A percentile compares a stretch with the other conserved stretches of the same genome.
Evolutionary conservation across 2,888 invertebrate species (phyloP).

Genomic region (Drosophila nigricruria): DNA sequence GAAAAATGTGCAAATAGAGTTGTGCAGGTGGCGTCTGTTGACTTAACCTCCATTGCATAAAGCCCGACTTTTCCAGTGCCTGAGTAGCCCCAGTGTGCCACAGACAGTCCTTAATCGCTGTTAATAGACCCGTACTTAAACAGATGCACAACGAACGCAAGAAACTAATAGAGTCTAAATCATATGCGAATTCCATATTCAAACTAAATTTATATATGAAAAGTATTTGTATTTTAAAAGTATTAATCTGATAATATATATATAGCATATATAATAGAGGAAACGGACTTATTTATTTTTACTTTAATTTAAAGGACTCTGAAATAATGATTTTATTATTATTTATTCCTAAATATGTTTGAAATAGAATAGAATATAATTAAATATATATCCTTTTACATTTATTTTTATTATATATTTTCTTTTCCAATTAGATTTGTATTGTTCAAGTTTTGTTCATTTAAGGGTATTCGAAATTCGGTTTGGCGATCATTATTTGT

Average conservation of each 20-base stretch:
- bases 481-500: neutral
- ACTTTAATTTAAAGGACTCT: too few relatives aligned
- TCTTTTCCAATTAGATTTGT: too few relatives aligned
- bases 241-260: too few relatives aligned
- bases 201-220: neutral
- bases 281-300: too few relatives aligned
- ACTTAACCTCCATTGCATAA: slow-evolving; percentile 68
- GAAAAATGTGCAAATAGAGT: slow-evolving; percentile 79
- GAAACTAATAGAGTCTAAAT: neutral
- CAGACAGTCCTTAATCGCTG: slow-evolving; percentile 46
- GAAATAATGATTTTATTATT: too few relatives aligned
- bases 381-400: too few relatives aligned
- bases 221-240: neutral
- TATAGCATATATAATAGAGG: too few relatives aligned
- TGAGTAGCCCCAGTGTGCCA: slow-evolving; percentile 5
- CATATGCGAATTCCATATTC: neutral
- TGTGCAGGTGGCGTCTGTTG: slow-evolving; percentile 63
- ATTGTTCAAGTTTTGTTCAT: neutral
- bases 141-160: neutral
- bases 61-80: slow-evolving; percentile 22
- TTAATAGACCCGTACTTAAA: slow-evolving; percentile 52
- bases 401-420: too few relatives aligned
- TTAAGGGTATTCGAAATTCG: slow-evolving; percentile 1
- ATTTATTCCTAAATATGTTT: too few relatives aligned
- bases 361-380: too few relatives aligned